Conservation (phyloP, 2,888 invertebrate genomes). For the Frankliniella intonsa region DNA sequence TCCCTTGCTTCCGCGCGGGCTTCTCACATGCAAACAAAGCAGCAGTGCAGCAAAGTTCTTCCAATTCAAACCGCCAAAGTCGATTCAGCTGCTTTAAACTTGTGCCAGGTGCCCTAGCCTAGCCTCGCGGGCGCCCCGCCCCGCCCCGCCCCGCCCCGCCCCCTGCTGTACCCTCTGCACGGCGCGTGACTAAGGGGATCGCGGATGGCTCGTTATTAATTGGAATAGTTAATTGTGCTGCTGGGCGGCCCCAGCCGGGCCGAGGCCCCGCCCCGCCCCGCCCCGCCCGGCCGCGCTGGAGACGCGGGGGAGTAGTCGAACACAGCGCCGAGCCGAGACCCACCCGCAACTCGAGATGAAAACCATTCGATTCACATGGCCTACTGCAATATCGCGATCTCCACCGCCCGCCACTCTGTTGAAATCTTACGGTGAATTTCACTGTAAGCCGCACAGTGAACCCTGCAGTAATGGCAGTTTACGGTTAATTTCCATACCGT, state of each 20-base stretch:
- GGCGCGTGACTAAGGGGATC: no score
- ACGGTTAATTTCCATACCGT: no score
- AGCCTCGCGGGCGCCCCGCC: background rate
- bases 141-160: background rate
- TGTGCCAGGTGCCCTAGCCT: background rate
- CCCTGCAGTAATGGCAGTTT: no score
- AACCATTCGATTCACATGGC: no score
- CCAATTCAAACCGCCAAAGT: constrained; percentile 25
- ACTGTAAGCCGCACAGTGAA: no score
- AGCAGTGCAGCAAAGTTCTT: background rate
- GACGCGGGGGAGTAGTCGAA: no score
- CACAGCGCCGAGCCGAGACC: no score
- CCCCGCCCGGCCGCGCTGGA: background rate
- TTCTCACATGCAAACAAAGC: constrained; percentile 8
- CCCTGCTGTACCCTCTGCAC: background rate
- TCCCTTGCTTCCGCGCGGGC: background rate
- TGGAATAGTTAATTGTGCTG: background rate
- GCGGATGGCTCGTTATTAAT: background rate
- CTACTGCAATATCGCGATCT: no score
- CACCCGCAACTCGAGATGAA: no score
- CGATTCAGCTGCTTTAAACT: background rate
- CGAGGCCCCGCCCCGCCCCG: background rate
- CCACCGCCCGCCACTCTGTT: no score
- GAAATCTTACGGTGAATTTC: no score
- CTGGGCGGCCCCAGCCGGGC: background rate